These are phyloP conservation scores for Philhelius pedissequus DNA, from an alignment of 2,888 invertebrate genomes.

Conservation along the genomic window DNA sequence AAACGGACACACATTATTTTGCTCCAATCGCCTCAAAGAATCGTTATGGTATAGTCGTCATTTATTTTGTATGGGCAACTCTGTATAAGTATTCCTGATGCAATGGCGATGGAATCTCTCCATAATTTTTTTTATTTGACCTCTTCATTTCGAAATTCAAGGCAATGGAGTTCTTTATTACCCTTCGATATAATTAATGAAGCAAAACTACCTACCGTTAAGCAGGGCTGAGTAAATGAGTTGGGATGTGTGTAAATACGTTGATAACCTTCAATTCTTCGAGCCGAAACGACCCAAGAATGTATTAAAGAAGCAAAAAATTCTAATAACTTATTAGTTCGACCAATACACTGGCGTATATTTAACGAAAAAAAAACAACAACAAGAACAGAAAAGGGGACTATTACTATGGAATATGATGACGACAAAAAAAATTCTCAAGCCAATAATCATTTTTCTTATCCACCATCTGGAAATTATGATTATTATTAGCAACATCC, in stretches of 20 bases:
- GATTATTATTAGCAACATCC: slow-evolving; percentile 63
- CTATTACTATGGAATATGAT: background rate
- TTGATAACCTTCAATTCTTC: slow-evolving; percentile 27
- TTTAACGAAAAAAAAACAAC: background rate
- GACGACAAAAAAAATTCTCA: slow-evolving; percentile 32
- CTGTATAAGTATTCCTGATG: too few relatives aligned
- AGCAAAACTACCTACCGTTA: slow-evolving; percentile 28
- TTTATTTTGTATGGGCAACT: background rate
- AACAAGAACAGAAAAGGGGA: background rate
- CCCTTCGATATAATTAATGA: slow-evolving; percentile 62
- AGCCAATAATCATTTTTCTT: slow-evolving; percentile 65
- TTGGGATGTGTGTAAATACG: slow-evolving; percentile 1
- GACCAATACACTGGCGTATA: background rate
- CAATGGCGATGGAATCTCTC: background rate
- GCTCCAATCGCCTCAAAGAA: background rate
- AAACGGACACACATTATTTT: slow-evolving; percentile 25
- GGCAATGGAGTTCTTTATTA: slow-evolving; percentile 43
- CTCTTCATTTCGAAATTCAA: slow-evolving; percentile 26
- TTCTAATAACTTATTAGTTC: slow-evolving; percentile 48
- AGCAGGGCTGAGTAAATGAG: background rate
- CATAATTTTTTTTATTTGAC: slow-evolving; percentile 12
- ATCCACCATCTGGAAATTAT: slow-evolving; percentile 66
- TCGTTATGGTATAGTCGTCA: background rate
- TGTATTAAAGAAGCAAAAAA: background rate
- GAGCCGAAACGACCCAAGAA: background rate